These are phyloP conservation scores for Odocoileus hemionus DNA, from an alignment of 2,113 vertebrate species.

Conservation along the genomic window DNA sequence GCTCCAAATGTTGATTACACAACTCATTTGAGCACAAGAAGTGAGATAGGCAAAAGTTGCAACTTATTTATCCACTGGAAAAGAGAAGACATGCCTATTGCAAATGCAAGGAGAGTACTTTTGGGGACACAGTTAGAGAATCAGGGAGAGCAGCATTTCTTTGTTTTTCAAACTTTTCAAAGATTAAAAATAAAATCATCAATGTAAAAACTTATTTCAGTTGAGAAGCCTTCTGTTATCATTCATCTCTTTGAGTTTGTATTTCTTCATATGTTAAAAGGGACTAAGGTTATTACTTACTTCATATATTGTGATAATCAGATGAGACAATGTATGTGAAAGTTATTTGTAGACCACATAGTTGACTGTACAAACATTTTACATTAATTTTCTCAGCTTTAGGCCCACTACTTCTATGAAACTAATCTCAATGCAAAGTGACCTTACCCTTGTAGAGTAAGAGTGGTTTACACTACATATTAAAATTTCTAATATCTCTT, in stretches of 20 bases:
- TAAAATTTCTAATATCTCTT: neutral
- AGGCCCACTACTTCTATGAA: neutral
- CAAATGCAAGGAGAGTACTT: neutral
- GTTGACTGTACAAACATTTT: neutral
- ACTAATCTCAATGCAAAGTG: neutral
- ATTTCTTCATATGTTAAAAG: neutral
- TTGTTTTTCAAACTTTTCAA: neutral
- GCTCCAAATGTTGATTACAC: conserved; percentile 29
- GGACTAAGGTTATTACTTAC: neutral
- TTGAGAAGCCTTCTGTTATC: neutral
- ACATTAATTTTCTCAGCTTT: neutral
- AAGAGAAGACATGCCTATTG: neutral
- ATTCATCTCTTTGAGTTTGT: neutral
- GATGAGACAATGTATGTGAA: neutral
- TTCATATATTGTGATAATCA: neutral
- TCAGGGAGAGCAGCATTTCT: neutral
- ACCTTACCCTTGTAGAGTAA: neutral
- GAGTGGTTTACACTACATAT: neutral
- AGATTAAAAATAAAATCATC: neutral
- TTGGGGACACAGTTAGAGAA: neutral
- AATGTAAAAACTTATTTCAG: neutral
- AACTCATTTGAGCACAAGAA: conserved; percentile 1
- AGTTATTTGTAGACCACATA: neutral
- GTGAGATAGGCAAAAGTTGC: neutral
- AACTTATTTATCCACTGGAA: neutral